Evolutionary conservation across 2,888 invertebrate genomes (phyloP), one percentile per base, ranked within the genome.

Genomic region (Syritta pipiens): DNA sequence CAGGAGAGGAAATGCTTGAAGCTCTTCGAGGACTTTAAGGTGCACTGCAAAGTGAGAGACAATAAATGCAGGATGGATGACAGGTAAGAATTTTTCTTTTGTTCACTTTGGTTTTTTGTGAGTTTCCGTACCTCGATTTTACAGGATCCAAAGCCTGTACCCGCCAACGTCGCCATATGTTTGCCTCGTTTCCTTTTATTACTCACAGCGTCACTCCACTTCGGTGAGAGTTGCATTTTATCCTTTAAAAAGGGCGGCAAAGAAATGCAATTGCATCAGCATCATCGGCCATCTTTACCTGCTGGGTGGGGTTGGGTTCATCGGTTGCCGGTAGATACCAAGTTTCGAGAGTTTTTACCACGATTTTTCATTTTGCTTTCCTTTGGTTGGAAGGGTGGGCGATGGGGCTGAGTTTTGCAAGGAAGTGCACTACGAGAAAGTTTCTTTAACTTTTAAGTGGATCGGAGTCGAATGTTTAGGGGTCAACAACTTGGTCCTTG

Each of bases 31-130:
- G 94, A 95, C 84, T 96, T 96, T 91, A 95, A 95, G 90, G 91
- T 92, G 83, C 94, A 95, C 87, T 96, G 96, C 91, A 95, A 95
- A 89, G 94, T 94, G 82, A 91, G 95, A 82, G 95, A 96, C 85
- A 94, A 94, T 87, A 94, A 94, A 89, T 96, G 96, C 89, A 93
- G 93, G 84, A 96, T 96, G 95, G 95, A 95, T 84, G 95, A 94
- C 90, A 94, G 95, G 96, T 96, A 89, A 91, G 91, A 81, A 51
- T 68, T 20, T 19, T 53, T 68, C 48, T 53, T 51, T 59, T 20
- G 6, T 10, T 26, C 20, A 4, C 6, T 28, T 30, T 37, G 44
- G 19, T 53, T 17, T 65, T 28, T 17, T 4, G 28, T 65, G 6
- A 42, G 19, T 53, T 35, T 62, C 20, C 20, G 42, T 5, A 17